Evolutionary conservation across 2,888 invertebrate species (phyloP), one percentile per base, ranked within the genome.

Genomic region (Colostygia pectinataria): DNA sequence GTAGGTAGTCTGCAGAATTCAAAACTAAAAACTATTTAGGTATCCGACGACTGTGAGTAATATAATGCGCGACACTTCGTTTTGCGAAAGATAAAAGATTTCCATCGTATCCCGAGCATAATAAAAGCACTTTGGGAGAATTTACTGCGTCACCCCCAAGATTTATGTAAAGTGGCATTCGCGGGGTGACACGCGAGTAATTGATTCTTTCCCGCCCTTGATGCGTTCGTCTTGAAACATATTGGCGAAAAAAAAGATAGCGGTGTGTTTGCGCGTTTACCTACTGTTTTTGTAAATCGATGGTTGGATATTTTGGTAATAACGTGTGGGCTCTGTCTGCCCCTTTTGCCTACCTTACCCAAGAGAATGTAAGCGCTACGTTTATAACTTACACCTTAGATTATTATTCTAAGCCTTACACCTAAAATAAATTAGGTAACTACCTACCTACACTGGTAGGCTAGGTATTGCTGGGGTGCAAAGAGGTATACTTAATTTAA

Each of bases 131-230:
- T 63, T 58, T 48, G 38, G 31, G 46, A 40, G 50, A 59, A 59
- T 59, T 56, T 59, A 59, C 58, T 56, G 58, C 52, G 55, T 27
- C 43, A 44, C 49, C 41, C 44, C 40, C 29, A 45, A 55, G 63
- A 63, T 63, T 70, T 80, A 59, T 63, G 71, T 67, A 61, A 65
- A 69, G 59, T 61, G 60, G 50, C 56, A 54, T 31, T 63, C 66
- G 62, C 56, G 65, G 61, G 57, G 61, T 59, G 73, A 77, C 68
- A 71, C 61, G 55, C 59, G 57, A 55, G 68, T 73, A 75, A 72
- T 77, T 74, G 74, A 73, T 77, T 69, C 66, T 65, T 68, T 62
- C 39, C 57, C 50, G 34, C 60, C 53, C 39, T 46, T 34, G 37
- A 41, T 36, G 41, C 25, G 18, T 41, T 24, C 18, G 38, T 20